phyloP scores from a whole-genome alignment of 2,888 invertebrate genomes.

The Empis stercorea region DNA sequence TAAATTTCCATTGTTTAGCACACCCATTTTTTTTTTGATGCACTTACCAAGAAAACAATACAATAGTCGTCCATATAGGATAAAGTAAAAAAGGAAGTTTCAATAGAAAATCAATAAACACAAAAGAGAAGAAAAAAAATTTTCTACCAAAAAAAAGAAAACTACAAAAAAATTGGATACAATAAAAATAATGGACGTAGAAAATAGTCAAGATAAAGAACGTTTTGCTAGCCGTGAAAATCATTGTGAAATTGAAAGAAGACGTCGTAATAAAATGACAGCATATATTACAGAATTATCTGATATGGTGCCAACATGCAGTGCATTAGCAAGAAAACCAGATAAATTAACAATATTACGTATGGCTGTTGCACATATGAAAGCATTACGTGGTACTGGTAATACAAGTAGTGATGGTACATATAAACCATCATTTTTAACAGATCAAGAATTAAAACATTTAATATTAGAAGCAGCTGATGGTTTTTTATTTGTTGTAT shows the following conservation, averaged over 20 bases:
- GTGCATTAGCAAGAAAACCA: conserved; percentile 93
- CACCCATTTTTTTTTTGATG: too few species aligned
- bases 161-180: neutral
- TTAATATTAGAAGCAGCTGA: conserved; percentile 98
- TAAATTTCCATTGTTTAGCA: too few species aligned
- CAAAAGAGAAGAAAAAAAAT: neutral
- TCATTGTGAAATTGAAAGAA: conserved; percentile 97
- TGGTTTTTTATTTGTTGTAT: conserved; percentile 72
- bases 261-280: conserved; percentile 99
- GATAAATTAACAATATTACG: conserved; percentile 97
- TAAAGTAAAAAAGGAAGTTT: too few species aligned
- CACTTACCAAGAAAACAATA: too few species aligned
- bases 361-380: conserved; percentile 99
- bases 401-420: conserved; percentile 94
- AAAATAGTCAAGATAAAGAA: conserved; percentile 91
- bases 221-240: conserved; percentile 95
- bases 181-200: conserved; percentile 69
- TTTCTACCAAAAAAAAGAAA: neutral
- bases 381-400: conserved; percentile 89
- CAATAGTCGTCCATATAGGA: too few species aligned
- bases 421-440: conserved; percentile 96
- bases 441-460: conserved; percentile 98
- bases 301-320: conserved; percentile 99
- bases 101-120: too few species aligned
- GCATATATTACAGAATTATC: conserved; percentile 98